phyloP scores from a whole-genome alignment of 2,797 vertebrate species.

The Scolopax rusticola region DNA sequence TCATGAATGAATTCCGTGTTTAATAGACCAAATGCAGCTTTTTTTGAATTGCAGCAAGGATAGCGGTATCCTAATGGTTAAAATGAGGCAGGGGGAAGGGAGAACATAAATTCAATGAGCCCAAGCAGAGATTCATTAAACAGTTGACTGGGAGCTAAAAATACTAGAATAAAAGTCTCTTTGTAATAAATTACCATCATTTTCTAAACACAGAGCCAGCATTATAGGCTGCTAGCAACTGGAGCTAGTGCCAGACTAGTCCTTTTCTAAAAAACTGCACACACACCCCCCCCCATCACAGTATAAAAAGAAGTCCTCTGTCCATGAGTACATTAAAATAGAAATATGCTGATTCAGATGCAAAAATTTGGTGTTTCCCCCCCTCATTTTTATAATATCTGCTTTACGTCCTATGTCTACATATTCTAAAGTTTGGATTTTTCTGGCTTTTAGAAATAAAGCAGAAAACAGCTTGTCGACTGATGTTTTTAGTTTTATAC shows the following conservation, averaged over 20 bases:
- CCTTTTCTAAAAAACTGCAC: slow-evolving; percentile 56
- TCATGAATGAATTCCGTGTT: not conserved
- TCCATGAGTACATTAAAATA: slow-evolving; percentile 21
- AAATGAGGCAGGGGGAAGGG: not conserved
- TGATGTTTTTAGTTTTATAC: not conserved
- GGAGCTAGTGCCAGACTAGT: slow-evolving; percentile 52
- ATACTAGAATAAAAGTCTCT: slow-evolving; percentile 72
- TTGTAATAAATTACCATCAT: slow-evolving; percentile 70
- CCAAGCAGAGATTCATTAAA: slow-evolving; percentile 69
- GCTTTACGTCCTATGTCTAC: not conserved
- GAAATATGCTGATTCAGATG: slow-evolving; percentile 46
- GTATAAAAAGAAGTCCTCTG: slow-evolving; percentile 50
- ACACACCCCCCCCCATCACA: not conserved
- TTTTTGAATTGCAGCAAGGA: not conserved
- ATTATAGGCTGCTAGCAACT: slow-evolving; percentile 69
- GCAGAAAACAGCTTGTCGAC: not conserved
- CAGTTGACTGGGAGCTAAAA: slow-evolving; percentile 64
- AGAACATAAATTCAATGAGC: slow-evolving; percentile 57
- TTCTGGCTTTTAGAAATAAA: not conserved
- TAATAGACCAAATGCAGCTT: not conserved
- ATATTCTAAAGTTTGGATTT: not conserved
- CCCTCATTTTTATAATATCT: not conserved
- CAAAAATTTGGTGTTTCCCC: not conserved
- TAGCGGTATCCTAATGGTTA: slow-evolving; percentile 15
- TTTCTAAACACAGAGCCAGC: slow-evolving; percentile 69